Base-by-base conservation (phyloP, 2,888 invertebrate species). In the Caenorhabditis panamensis region DNA sequence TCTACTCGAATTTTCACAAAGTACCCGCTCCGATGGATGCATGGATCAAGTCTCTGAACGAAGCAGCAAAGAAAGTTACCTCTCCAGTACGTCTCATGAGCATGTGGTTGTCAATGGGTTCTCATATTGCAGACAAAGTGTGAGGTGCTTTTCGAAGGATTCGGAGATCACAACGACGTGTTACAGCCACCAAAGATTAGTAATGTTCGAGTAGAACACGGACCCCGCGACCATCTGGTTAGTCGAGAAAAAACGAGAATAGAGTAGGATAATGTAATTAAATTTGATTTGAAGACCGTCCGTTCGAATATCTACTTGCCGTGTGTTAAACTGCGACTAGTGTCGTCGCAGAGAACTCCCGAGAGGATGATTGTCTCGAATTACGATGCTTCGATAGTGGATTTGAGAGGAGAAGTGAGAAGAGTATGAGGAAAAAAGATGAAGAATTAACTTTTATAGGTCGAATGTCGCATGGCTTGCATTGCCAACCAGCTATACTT, bases 31-130 rank as follows among this genome's bases (percentile, higher is more conserved):
- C 87, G 22, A 86, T 92, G 31, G 91, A 92, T 61, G 89, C 91
- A 44, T 92, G 92, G 92, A 88, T 92, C 26, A 88, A 89, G 72
- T 88, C 91, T 16, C 86, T 92, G 36, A 92, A 92, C 84, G 92
- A 92, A 18, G 91, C 92, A 47, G 91, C 91, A 20, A 89, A 88
- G 64, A 92, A 92, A 85, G 86, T 88, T 22, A 86, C 88, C 11
- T 78, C 84, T 22, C 89, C 91, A 89, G 92, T 92, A 72, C 49
- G 36, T 41, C 18, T 2, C 24, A 13, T 53, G 16, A 44, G 36
- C 49, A 26, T 28, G 22, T 63, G 22, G 22, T 5, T 24, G 68
- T 56, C n/a, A 2, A 22, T 24, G 24, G 5, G 37, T 47, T 73
- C 63, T 61, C 72, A 67, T 54, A 49, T 82, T 87, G 22, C 82